Evolutionary conservation across 2,888 invertebrate species (phyloP), one percentile per base, ranked within the genome.

Genomic region (Volucella inanis): DNA sequence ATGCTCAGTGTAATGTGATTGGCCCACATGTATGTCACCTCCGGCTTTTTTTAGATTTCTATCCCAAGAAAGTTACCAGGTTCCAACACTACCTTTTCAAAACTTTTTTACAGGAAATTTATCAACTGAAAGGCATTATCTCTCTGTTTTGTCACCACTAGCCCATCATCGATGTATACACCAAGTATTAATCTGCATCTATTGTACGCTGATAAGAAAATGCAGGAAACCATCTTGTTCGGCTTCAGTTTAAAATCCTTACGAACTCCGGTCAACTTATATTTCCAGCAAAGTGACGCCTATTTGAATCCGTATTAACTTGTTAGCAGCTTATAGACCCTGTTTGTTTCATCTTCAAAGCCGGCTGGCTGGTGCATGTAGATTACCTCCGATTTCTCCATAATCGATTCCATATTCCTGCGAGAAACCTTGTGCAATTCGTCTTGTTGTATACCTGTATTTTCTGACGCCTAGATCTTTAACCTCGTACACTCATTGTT

Each of bases 321-420:
- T 3, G 2, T 22, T 22, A 2, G 18, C 18, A 22, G 18, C 18
- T 22, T 22, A 22, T 3, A 22, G 0, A 22, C 3, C 18, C 18
- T 22, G 0, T 22, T 22, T 22, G 1, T 22, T 2, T 3, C 18
- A 22, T 22, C 18, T 3, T 3, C 18, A 22, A 22, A 22, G 3
- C 18, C 18, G 18, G 49, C n/a, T 43, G 75, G 80, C 41, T 78
- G 80, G 15, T 65, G 39, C 79, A 85, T 76, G 31, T 54, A 80
- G 10, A 79, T n/a, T 89, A 70, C 89, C 88, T 67, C 88, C 90
- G 0, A 88, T 89, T 76, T 90, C 88, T 39, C 88, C 77, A 85
- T 89, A 90, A 86, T 89, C 89, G n/a, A 87, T 74, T 15, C 88
- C 88, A 54, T 78, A 87, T 79, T 88, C 80, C 57, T 89, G 89